Evolutionary conservation across 2,113 vertebrate genomes (phyloP).

Genomic region (Perca schrenkii): DNA sequence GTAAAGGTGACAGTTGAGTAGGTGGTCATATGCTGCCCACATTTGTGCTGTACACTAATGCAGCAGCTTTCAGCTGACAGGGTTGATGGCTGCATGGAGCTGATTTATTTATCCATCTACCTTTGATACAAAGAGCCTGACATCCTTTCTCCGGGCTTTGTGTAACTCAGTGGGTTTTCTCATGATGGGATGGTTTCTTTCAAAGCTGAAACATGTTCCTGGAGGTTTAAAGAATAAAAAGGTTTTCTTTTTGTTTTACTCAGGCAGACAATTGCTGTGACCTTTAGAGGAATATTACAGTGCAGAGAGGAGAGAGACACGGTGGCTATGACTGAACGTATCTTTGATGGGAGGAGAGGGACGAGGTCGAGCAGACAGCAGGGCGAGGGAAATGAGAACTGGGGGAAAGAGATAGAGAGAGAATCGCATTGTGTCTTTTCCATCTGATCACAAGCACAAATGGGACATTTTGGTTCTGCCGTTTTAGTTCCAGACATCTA

Average conservation of each 20-base stretch:
- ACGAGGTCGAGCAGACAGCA: neutral
- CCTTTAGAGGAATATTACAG: slow-evolving; percentile 46
- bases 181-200: neutral
- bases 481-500: slow-evolving; percentile 13
- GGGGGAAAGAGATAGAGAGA: neutral
- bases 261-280: slow-evolving; percentile 10
- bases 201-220: neutral
- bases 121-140: neutral
- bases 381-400: slow-evolving; percentile 6
- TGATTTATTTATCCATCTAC: slow-evolving; percentile 18
- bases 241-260: slow-evolving; percentile 10
- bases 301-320: neutral
- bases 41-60: neutral
- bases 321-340: slow-evolving; percentile 5
- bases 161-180: neutral
- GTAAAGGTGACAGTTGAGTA: slow-evolving; percentile 4
- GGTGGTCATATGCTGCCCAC: slow-evolving; percentile 7
- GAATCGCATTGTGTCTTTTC: neutral
- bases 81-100: neutral
- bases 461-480: slow-evolving; percentile 6
- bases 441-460: slow-evolving; percentile 22
- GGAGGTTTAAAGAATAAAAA: too few species aligned
- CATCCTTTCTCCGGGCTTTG: neutral
- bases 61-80: neutral
- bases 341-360: slow-evolving; percentile 34